Percentiles rank a stretch among this genome's conserved stretches.
phyloP scores from a whole-genome alignment of 2,113 vertebrate species.

The Okapia johnstoni region DNA sequence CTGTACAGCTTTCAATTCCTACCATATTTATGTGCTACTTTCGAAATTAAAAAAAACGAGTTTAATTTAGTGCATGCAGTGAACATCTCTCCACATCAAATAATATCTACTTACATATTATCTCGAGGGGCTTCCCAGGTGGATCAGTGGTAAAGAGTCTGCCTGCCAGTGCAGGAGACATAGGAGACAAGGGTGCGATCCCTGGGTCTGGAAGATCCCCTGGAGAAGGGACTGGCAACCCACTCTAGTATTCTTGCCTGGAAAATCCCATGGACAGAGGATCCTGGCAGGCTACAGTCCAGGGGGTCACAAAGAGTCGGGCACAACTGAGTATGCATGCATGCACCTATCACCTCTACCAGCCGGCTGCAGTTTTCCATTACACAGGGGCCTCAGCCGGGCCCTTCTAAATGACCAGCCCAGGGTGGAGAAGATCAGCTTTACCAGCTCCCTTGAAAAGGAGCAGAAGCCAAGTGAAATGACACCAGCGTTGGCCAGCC shows the following conservation, averaged over 20 bases:
- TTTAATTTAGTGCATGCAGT: not conserved
- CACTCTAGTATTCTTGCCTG: not conserved
- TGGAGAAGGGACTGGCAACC: not conserved
- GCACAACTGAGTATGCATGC: not conserved
- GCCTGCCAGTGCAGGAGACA: not conserved
- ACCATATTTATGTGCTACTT: not conserved
- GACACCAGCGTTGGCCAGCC: rapidly evolving
- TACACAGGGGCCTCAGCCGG: rapidly evolving
- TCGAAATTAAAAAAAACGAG: not conserved
- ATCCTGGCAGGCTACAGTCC: not conserved
- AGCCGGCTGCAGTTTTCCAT: not conserved
- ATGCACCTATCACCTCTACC: rapidly evolving
- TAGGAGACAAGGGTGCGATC: rapidly evolving
- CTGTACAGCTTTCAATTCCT: not conserved
- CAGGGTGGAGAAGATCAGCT: not conserved
- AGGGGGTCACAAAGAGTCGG: not conserved
- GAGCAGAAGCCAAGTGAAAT: not conserved
- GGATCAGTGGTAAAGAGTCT: not conserved
- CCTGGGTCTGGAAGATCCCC: not conserved
- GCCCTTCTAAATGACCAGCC: not conserved
- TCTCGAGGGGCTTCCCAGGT: not conserved
- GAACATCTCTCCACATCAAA: not conserved
- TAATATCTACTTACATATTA: rapidly evolving
- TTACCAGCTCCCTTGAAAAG: not conserved
- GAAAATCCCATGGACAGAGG: not conserved